A percentile compares a stretch with the other conserved stretches of the same genome.
Conservation (phyloP, 2,888 invertebrate species). For the Leucophenga montana region DNA sequence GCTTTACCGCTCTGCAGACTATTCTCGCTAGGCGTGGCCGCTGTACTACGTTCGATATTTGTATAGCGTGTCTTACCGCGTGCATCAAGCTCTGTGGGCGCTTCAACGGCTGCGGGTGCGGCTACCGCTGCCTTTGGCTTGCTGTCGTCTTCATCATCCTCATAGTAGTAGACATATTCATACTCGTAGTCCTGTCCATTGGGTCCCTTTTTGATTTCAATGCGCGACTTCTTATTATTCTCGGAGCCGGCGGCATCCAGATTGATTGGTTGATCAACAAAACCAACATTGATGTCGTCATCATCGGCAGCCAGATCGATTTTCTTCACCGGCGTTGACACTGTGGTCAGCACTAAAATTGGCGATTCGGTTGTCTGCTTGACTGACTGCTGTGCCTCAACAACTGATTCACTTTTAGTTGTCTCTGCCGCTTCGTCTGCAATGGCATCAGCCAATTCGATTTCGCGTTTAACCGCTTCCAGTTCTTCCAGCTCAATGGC, state of each 20-base stretch:
- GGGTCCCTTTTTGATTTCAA: conserved; percentile 89
- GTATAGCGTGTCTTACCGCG: conserved; percentile 74
- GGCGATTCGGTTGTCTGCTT: conserved; percentile 54
- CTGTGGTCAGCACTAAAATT: conserved; percentile 59
- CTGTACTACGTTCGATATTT: conserved; percentile 70
- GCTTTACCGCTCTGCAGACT: conserved; percentile 79
- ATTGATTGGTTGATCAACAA: conserved; percentile 75
- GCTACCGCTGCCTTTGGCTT: conserved; percentile 70
- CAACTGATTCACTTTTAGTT: background rate
- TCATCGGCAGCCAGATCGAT: conserved; percentile 52
- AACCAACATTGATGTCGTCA: conserved; percentile 63
- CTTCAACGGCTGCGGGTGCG: conserved; percentile 46
- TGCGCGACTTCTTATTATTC: conserved; percentile 81
- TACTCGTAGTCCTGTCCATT: conserved; percentile 94
- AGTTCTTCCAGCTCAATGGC: conserved; percentile 69
- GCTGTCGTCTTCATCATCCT: conserved; percentile 81
- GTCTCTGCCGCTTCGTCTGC: conserved; percentile 30
- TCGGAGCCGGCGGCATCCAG: conserved; percentile 80
- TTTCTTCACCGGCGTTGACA: conserved; percentile 49
- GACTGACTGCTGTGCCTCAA: conserved; percentile 13
- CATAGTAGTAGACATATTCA: conserved; percentile 93
- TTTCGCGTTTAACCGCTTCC: conserved; percentile 60
- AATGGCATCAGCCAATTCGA: conserved; percentile 51
- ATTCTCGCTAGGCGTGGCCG: conserved; percentile 76
- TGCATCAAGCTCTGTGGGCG: conserved; percentile 70